Evolutionary conservation across 2,113 vertebrate species (phyloP).

Genomic region (Archocentrus centrarchus): DNA sequence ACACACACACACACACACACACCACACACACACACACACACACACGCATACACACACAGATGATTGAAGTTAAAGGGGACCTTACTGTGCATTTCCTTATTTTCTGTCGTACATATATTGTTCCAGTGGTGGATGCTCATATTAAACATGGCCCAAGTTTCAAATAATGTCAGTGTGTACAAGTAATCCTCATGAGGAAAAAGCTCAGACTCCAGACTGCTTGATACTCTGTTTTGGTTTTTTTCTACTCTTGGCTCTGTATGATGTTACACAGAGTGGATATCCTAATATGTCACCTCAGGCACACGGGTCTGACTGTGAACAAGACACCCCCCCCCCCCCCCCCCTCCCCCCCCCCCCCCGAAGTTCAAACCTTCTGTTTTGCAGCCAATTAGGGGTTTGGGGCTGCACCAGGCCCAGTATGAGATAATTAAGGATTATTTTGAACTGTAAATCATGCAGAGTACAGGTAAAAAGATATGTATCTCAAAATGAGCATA

Average conservation of each 20-base stretch:
- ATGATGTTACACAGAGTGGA: not conserved
- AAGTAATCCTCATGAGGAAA: not conserved
- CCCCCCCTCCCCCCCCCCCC: too few species aligned
- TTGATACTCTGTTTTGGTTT: not conserved
- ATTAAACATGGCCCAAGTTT: not conserved
- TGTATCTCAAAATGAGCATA: too few species aligned
- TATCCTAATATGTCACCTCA: not conserved
- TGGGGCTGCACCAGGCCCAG: not conserved
- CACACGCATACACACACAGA: not conserved
- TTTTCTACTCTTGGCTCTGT: not conserved
- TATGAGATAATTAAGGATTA: too few species aligned
- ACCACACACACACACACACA: not conserved
- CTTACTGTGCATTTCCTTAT: not conserved
- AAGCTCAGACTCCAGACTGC: not conserved
- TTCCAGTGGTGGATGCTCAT: not conserved
- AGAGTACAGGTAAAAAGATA: too few species aligned
- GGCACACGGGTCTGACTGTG: too few species aligned
- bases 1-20: not conserved
- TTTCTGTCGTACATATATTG: not conserved
- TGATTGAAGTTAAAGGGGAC: not conserved
- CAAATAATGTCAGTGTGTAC: not conserved
- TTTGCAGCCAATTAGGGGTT: not conserved
- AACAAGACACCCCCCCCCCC: too few species aligned
- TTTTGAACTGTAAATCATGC: too few species aligned
- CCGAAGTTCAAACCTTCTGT: not conserved